Conservation (phyloP, 2,888 invertebrate genomes). For the Arrhopalites spinosus region DNA sequence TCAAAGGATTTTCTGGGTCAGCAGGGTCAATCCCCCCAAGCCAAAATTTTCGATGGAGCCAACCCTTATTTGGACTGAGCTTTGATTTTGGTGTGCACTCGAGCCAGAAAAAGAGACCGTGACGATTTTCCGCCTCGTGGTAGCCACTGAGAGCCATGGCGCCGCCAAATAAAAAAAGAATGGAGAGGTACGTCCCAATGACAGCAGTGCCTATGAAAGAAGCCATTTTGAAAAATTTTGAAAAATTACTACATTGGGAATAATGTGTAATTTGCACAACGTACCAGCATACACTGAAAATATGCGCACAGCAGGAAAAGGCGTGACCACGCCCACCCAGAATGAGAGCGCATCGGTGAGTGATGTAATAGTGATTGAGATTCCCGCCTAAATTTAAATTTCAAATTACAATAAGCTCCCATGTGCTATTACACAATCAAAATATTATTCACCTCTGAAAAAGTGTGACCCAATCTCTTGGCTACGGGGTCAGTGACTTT, state of each 20-base stretch:
- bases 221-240: too few relatives aligned
- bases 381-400: constrained; percentile 68
- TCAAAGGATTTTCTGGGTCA: constrained; percentile 81
- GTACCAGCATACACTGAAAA: constrained; percentile 97
- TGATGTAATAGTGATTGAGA: constrained; percentile 91
- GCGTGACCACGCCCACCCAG: constrained; percentile 90
- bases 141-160: constrained; percentile 87
- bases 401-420: too few relatives aligned
- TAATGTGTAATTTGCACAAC: too few relatives aligned
- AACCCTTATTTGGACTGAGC: constrained; percentile 64
- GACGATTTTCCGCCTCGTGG: constrained; percentile 83
- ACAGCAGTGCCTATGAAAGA: constrained; percentile 89
- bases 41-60: constrained; percentile 73
- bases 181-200: constrained; percentile 87
- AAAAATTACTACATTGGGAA: too few relatives aligned
- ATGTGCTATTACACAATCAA: too few relatives aligned
- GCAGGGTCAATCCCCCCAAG: constrained; percentile 83
- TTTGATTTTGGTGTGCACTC: constrained; percentile 74
- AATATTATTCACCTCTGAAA: constrained; percentile 70
- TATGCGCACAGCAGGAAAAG: constrained; percentile 91
- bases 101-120: constrained; percentile 74
- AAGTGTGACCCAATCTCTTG: constrained; percentile 82
- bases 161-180: constrained; percentile 89
- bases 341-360: constrained; percentile 91
- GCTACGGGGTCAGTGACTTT: constrained; percentile 80